Percentiles rank a stretch among this genome's conserved stretches.
Conservation (phyloP, 1,140 invertebrate species). For the Hyles vespertilio region DNA sequence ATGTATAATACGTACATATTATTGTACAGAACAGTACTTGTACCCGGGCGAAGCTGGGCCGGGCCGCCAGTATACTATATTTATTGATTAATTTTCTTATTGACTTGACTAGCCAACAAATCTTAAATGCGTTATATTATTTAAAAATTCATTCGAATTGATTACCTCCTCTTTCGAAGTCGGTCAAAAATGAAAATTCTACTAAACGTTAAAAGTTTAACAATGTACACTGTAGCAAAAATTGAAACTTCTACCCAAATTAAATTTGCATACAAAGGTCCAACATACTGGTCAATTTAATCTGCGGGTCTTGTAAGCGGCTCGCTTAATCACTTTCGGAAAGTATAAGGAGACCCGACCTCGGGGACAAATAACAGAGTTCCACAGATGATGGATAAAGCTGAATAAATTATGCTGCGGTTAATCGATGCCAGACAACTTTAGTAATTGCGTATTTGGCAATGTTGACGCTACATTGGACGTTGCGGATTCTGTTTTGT, state of each 20-base stretch:
- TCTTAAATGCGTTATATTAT: no score
- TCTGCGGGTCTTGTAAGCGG: conserved; percentile 10
- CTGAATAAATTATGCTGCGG: conserved; percentile 29
- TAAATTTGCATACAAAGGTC: background rate
- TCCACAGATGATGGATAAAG: conserved; percentile 17
- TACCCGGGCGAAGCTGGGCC: no score
- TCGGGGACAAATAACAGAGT: conserved; percentile 15
- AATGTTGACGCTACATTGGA: background rate
- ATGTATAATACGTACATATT: no score
- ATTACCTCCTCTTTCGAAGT: no score
- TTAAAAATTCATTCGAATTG: no score
- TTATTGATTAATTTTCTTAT: no score
- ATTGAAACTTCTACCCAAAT: background rate
- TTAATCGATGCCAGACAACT: conserved; percentile 20
- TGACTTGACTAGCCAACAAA: no score
- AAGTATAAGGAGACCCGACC: conserved; percentile 21
- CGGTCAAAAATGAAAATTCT: no score
- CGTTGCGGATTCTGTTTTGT: no score
- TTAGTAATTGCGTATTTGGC: conserved; percentile 9
- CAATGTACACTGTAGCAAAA: background rate
- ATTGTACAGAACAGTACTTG: no score
- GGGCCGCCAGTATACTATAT: no score
- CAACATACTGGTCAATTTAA: conserved; percentile 9
- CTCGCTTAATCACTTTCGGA: conserved; percentile 22
- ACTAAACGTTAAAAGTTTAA: no score